These are phyloP conservation scores for Macrotus californicus DNA, from an alignment of 2,113 vertebrate genomes.

Conservation along the genomic window DNA sequence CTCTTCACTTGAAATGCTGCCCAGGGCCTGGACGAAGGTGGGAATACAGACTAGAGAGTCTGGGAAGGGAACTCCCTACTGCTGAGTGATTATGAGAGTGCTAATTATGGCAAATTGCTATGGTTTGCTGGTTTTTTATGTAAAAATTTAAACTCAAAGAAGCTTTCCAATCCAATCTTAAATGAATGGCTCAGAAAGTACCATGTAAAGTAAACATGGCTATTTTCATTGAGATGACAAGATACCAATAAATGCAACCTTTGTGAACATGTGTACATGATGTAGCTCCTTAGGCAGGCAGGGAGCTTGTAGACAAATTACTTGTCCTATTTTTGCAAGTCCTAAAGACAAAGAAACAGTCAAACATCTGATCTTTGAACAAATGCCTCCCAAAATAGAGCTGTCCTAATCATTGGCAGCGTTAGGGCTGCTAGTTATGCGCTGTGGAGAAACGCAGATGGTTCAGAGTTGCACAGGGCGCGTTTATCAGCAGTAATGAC, in stretches of 20 bases:
- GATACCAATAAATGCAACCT: constrained; percentile 10
- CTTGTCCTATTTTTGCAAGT: constrained; percentile 50
- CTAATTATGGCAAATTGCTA: constrained; percentile 24
- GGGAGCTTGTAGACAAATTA: constrained; percentile 45
- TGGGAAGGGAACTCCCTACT: neutral
- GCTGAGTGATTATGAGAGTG: neutral
- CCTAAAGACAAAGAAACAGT: constrained; percentile 60
- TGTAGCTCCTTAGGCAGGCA: neutral
- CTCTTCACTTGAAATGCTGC: constrained; percentile 18
- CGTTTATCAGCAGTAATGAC: neutral
- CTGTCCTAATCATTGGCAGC: constrained; percentile 41
- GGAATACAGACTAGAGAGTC: neutral
- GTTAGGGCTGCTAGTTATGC: neutral
- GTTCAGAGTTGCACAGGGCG: neutral
- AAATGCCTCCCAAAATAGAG: constrained; percentile 65
- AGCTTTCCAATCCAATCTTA: neutral
- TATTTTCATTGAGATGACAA: constrained; percentile 37
- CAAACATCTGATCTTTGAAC: constrained; percentile 60
- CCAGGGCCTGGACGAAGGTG: neutral
- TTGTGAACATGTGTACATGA: constrained; percentile 34
- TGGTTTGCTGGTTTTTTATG: neutral
- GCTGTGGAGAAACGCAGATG: constrained; percentile 51
- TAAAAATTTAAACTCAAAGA: neutral
- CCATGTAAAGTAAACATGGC: neutral
- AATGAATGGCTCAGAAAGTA: constrained; percentile 17